These are phyloP conservation scores for Morbakka virulenta DNA, from an alignment of 30 jellyfish, hydroid and myxozoan genomes.

Conservation along the genomic window DNA sequence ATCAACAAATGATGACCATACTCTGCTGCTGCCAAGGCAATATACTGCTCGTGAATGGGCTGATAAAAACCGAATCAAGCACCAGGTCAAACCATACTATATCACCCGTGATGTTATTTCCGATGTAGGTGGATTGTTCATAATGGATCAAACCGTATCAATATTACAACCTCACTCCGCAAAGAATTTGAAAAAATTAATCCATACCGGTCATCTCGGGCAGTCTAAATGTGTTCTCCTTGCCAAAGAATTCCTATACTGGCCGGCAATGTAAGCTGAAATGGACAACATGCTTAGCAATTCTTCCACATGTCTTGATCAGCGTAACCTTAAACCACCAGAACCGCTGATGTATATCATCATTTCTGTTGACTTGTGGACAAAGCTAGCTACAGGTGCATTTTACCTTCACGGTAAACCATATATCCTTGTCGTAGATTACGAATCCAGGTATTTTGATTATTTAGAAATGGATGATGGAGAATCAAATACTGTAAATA, in stretches of 20 bases:
- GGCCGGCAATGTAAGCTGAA: conserved; percentile 38
- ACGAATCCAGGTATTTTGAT: too few relatives aligned
- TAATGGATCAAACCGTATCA: conserved; percentile 9
- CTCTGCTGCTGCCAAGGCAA: neutral
- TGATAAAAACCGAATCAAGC: too few relatives aligned
- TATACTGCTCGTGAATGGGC: conserved; percentile 20
- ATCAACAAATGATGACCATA: conserved; percentile 8
- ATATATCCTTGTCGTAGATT: too few relatives aligned
- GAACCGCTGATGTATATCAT: conserved; percentile 30
- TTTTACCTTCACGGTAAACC: neutral
- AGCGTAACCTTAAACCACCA: conserved; percentile 10
- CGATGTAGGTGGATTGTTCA: neutral
- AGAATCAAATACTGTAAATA: too few relatives aligned
- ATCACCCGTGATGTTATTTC: neutral
- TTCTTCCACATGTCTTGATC: conserved; percentile 17
- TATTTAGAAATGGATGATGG: too few relatives aligned
- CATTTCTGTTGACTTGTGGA: conserved; percentile 33
- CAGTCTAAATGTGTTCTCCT: conserved; percentile 4
- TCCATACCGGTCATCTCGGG: conserved; percentile 53
- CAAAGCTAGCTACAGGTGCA: conserved; percentile 21
- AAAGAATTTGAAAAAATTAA: conserved; percentile 1
- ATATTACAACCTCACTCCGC: conserved; percentile 12
- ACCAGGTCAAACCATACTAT: too few relatives aligned
- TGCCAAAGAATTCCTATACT: conserved; percentile 15
- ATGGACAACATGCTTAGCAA: conserved; percentile 13